Percentiles rank a stretch among this genome's conserved stretches.
Evolutionary conservation across 2,113 vertebrate genomes (phyloP).

Genomic region (Panthera leo): DNA sequence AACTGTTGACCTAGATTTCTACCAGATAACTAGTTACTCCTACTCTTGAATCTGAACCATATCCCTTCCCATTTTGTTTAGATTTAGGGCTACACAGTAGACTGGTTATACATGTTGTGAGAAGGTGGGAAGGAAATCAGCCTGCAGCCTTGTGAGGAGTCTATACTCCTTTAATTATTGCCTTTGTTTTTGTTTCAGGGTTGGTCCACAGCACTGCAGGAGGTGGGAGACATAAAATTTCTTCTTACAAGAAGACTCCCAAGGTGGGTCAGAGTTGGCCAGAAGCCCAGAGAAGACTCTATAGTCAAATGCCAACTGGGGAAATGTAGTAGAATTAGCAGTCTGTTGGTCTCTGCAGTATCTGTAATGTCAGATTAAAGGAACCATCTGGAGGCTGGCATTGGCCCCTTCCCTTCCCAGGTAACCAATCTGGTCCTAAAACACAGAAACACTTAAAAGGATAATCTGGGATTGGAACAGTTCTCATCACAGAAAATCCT

Average conservation of each 20-base stretch:
- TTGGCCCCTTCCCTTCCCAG: not conserved
- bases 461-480: not conserved
- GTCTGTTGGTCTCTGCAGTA: not conserved
- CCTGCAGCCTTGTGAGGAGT: not conserved
- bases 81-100: not conserved
- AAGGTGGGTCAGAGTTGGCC: not conserved
- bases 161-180: constrained; percentile 24
- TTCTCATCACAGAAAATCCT: not conserved
- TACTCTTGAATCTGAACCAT: not conserved
- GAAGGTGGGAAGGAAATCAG: not conserved
- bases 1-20: not conserved
- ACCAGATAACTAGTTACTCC: not conserved
- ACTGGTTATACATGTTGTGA: not conserved
- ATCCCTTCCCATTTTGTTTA: not conserved
- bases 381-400: not conserved
- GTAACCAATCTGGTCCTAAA: not conserved
- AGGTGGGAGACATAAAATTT: not conserved
- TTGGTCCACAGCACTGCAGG: constrained; percentile 17
- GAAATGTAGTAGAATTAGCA: not conserved
- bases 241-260: not conserved
- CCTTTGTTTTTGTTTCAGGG: constrained; percentile 23
- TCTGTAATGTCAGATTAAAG: not conserved
- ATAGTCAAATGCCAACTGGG: not conserved
- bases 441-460: not conserved
- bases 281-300: not conserved